These are phyloP conservation scores for Euphonia xanthogaster DNA, from an alignment of 2,797 vertebrate species.

Conservation along the genomic window DNA sequence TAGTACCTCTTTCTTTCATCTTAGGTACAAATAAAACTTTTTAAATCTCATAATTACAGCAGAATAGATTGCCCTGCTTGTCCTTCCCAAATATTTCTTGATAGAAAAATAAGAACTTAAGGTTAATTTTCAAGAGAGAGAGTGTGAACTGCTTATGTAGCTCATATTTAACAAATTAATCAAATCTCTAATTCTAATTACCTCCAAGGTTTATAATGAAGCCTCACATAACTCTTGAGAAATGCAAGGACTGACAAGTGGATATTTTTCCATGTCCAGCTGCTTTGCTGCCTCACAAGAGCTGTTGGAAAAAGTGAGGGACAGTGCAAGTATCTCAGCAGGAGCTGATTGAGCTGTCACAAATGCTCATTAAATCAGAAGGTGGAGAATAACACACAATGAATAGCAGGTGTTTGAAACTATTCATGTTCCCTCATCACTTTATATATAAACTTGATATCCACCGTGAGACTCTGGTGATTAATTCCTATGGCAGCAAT, in stretches of 20 bases:
- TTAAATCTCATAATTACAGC: background rate
- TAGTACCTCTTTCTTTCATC: background rate
- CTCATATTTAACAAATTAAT: slow-evolving; percentile 21
- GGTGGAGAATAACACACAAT: background rate
- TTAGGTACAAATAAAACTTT: background rate
- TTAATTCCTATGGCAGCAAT: background rate
- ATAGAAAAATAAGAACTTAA: slow-evolving; percentile 20
- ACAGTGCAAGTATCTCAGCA: background rate
- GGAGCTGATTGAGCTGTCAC: background rate
- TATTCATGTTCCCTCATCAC: background rate
- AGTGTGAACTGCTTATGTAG: background rate
- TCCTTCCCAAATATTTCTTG: background rate
- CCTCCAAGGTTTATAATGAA: background rate
- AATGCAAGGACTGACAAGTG: background rate
- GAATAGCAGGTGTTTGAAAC: background rate
- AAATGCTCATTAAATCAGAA: background rate
- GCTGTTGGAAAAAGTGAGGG: background rate
- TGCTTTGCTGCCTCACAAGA: background rate
- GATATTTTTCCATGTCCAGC: background rate
- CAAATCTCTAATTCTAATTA: background rate
- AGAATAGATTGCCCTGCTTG: background rate
- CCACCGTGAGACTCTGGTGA: background rate
- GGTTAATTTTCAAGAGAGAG: background rate
- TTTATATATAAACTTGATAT: background rate
- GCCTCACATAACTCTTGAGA: background rate